Base-by-base conservation (phyloP, 2,113 vertebrate species). In the Rhegmatorhina hoffmannsi region DNA sequence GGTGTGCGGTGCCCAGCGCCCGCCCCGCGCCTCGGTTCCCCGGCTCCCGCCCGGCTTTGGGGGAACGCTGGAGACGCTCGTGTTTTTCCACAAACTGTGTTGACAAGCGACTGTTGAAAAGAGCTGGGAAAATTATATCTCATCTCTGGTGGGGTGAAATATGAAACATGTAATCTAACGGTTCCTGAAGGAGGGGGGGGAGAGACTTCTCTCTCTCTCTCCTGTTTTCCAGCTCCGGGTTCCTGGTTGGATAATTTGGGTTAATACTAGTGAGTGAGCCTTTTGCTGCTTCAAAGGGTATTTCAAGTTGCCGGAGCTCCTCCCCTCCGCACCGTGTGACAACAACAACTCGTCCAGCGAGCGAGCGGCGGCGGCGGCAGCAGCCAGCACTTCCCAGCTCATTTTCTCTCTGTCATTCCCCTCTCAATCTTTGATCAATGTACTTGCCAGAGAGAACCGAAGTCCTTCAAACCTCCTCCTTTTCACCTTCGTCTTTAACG, bases 331-430 rank as follows among this genome's bases (percentile, higher is more conserved):
- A 98, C 99, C 98, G 98, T 99, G 99, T 99, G 99, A 99, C 99
- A 99, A 99, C 98, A 99, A 99, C 99, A 99, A 99, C 98, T 98
- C 98, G 99, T 98, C 98, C 98, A 98, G 98, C 98, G 98, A 98
- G 98, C 98, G 83, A 86, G 82, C 93, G 90, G 96, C 92, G 34
- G 92, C 87, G 78, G 97, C 96, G 43, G 78, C 91, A 86, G 92
- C 81, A 89, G 97, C 95, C 97, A 94, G 99, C 99, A 99, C 99
- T 99, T 99, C 96, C 92, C 98, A 97, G 98, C 98, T 99, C 98
- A 98, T 99, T 99, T 99, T 98, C 99, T 98, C 98, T 97, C 98
- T 99, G 98, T 99, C 99, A 99, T 98, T 99, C 95, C 92, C 97
- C 98, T 98, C 98, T 98, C 98, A 98, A 98, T 99, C 98, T 99